A percentile compares a stretch with the other conserved stretches of the same genome.
phyloP scores from a whole-genome alignment of 2,888 invertebrate genomes.

The Drepanosiphum platanoidis region DNA sequence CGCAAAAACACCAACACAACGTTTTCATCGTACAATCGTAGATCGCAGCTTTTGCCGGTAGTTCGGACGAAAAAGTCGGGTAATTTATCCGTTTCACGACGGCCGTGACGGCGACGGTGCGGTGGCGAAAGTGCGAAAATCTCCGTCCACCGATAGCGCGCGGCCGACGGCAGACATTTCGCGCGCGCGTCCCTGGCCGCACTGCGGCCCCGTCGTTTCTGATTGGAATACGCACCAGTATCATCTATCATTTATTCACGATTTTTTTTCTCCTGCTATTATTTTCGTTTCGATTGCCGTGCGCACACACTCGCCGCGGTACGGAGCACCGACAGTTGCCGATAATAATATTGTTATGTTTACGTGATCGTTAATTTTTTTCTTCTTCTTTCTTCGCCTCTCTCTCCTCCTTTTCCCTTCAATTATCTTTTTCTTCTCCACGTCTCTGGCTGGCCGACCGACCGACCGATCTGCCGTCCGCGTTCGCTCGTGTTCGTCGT shows the following conservation, averaged over 20 bases:
- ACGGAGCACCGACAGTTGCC: background rate
- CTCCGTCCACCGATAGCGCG: background rate
- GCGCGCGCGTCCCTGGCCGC: background rate
- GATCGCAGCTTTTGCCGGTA: too few relatives aligned
- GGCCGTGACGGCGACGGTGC: too few relatives aligned
- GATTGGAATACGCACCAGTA: conserved; percentile 55
- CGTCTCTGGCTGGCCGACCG: too few relatives aligned
- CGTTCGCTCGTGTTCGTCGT: background rate
- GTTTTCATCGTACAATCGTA: too few relatives aligned
- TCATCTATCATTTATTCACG: conserved; percentile 17
- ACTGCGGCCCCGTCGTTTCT: conserved; percentile 21
- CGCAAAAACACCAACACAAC: too few relatives aligned
- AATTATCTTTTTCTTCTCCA: too few relatives aligned
- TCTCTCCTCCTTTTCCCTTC: too few relatives aligned
- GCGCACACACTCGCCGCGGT: background rate
- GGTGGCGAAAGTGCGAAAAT: background rate
- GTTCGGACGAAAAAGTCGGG: too few relatives aligned
- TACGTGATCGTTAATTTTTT: background rate
- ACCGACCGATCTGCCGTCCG: background rate
- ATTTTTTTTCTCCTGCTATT: conserved; percentile 2
- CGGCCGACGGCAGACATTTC: conserved; percentile 12
- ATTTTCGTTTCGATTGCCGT: background rate
- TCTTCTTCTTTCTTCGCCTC: too few relatives aligned
- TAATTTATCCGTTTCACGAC: too few relatives aligned
- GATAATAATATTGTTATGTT: background rate